phyloP scores from a whole-genome alignment of 1,140 invertebrate species.

The Glomeris maerens region DNA sequence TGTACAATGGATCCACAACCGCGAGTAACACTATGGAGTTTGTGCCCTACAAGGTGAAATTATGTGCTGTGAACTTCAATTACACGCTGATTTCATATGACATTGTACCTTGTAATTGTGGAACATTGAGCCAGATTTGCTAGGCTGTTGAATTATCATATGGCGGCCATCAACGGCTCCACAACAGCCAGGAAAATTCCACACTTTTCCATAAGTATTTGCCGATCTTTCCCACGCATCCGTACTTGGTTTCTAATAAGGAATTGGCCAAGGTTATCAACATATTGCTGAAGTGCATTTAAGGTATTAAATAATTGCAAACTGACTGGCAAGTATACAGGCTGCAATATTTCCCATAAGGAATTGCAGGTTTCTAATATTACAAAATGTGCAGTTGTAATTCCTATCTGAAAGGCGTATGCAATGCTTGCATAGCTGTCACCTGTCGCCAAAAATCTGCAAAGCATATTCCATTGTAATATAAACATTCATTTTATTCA shows the following conservation, averaged over 20 bases:
- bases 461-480: conserved; percentile 3
- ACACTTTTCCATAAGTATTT: conserved; percentile 16
- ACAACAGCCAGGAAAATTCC: conserved; percentile 22
- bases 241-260: conserved; percentile 13
- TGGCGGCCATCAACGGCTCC: conserved; percentile 23
- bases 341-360: conserved; percentile 17
- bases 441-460: conserved; percentile 19
- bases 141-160: conserved; percentile 19
- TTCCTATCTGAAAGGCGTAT: conserved; percentile 18
- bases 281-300: neutral
- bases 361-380: conserved; percentile 17
- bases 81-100: neutral
- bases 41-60: conserved; percentile 10
- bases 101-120: conserved; percentile 20
- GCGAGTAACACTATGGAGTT: conserved; percentile 16
- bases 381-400: conserved; percentile 15
- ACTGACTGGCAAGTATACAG: conserved; percentile 10
- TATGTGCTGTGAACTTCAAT: neutral
- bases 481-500: neutral
- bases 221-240: conserved; percentile 10
- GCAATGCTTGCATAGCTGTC: conserved; percentile 16
- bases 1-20: conserved; percentile 18
- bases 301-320: neutral
- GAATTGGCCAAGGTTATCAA: no score
- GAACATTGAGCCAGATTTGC: conserved; percentile 18